These are phyloP conservation scores for Bombus huntii DNA, from an alignment of 1,140 invertebrate species.

Conservation along the genomic window DNA sequence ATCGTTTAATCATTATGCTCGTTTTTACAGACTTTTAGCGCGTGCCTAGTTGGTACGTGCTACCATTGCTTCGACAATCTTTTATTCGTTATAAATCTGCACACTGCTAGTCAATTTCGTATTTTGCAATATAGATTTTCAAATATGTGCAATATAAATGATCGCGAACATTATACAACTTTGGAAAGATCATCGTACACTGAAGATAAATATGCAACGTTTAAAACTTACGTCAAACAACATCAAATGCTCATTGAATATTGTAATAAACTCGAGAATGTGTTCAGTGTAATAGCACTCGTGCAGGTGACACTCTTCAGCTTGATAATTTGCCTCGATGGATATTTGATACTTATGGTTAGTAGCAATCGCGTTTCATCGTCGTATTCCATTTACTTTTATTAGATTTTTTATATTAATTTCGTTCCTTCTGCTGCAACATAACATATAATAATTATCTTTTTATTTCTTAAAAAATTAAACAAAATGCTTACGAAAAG, in stretches of 20 bases:
- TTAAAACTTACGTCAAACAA: constrained; percentile 27
- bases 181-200: no score
- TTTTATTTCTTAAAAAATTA: no score
- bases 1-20: neutral
- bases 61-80: constrained; percentile 67
- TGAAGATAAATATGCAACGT: neutral
- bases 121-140: constrained; percentile 58
- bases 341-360: constrained; percentile 38
- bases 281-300: constrained; percentile 37
- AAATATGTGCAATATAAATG: neutral
- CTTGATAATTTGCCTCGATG: constrained; percentile 50
- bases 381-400: no score
- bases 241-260: constrained; percentile 58
- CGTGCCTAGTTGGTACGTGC: constrained; percentile 51
- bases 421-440: no score
- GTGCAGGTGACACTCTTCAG: constrained; percentile 46
- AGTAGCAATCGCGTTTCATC: neutral
- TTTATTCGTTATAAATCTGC: constrained; percentile 63
- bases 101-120: constrained; percentile 62
- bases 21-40: constrained; percentile 10
- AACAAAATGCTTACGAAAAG: neutral
- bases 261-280: constrained; percentile 38
- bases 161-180: fast-evolving
- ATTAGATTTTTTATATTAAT: no score
- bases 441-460: neutral